Evolutionary conservation across 1,140 invertebrate genomes (phyloP).

Genomic region (Caenorhabditis latens): DNA sequence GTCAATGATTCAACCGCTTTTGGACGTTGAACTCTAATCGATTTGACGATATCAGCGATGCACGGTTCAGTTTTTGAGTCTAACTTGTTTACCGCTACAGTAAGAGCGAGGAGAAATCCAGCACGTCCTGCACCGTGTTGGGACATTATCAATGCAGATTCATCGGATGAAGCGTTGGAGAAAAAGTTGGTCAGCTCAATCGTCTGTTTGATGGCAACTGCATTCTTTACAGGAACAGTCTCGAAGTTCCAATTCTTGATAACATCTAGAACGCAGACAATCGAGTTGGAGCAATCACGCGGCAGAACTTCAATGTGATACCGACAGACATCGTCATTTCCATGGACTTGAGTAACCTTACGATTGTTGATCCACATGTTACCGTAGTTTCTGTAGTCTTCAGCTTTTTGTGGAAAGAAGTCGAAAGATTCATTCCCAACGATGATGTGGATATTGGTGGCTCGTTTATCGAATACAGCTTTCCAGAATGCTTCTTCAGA

Average conservation of each 20-base stretch:
- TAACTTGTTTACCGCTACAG: background rate
- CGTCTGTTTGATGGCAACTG: background rate
- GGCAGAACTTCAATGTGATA: background rate
- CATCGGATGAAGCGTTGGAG: background rate
- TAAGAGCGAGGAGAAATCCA: background rate
- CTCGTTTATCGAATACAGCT: background rate
- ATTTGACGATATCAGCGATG: constrained; percentile 9
- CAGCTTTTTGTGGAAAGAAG: background rate
- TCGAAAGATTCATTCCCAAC: background rate
- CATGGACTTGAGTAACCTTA: too few species aligned
- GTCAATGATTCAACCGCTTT: background rate
- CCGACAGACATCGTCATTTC: background rate
- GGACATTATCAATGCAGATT: background rate
- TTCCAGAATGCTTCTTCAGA: constrained; percentile 5
- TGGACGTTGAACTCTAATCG: background rate
- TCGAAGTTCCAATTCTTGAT: background rate
- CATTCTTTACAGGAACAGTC: background rate
- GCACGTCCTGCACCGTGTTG: background rate
- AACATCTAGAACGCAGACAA: background rate
- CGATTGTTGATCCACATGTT: too few species aligned
- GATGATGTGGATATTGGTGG: background rate
- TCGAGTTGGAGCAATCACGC: background rate
- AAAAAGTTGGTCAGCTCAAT: background rate
- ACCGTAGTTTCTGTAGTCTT: background rate
- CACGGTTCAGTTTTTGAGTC: background rate